phyloP scores from a whole-genome alignment of 2,797 vertebrate genomes.

The Sebastiscus tertius region DNA sequence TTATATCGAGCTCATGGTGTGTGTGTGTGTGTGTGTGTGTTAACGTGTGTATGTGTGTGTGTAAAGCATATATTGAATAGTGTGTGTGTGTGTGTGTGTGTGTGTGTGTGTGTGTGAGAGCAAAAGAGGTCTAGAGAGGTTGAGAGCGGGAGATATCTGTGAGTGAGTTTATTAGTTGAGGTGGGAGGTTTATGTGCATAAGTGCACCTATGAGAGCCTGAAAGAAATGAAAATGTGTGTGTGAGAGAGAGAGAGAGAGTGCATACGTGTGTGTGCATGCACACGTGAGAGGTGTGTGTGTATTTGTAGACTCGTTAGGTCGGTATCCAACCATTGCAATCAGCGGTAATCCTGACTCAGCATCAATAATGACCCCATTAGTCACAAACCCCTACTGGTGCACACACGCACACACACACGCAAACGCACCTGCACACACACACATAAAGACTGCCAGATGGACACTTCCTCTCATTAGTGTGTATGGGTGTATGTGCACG shows the following conservation, averaged over 20 bases:
- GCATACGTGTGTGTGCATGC: background rate
- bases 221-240: constrained; percentile 64
- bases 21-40: background rate
- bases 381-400: constrained; percentile 76
- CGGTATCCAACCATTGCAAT: constrained; percentile 75
- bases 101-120: background rate
- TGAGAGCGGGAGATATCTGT: constrained; percentile 54
- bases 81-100: constrained; percentile 9
- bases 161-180: constrained; percentile 70
- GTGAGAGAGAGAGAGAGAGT: background rate
- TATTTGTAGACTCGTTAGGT: constrained; percentile 67
- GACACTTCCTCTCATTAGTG: constrained; percentile 69
- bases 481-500: constrained; percentile 12
- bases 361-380: constrained; percentile 83
- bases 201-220: constrained; percentile 67
- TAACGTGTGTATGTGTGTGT: constrained; percentile 12
- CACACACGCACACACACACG: constrained; percentile 10
- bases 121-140: constrained; percentile 33
- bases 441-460: constrained; percentile 56
- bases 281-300: constrained; percentile 7
- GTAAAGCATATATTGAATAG: background rate
- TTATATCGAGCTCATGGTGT: background rate
- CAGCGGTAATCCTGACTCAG: constrained; percentile 81
- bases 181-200: constrained; percentile 72
- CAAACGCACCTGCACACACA: background rate